Base-by-base conservation (phyloP, 2,113 vertebrate genomes). In the Rhynchopsitta pachyrhyncha region DNA sequence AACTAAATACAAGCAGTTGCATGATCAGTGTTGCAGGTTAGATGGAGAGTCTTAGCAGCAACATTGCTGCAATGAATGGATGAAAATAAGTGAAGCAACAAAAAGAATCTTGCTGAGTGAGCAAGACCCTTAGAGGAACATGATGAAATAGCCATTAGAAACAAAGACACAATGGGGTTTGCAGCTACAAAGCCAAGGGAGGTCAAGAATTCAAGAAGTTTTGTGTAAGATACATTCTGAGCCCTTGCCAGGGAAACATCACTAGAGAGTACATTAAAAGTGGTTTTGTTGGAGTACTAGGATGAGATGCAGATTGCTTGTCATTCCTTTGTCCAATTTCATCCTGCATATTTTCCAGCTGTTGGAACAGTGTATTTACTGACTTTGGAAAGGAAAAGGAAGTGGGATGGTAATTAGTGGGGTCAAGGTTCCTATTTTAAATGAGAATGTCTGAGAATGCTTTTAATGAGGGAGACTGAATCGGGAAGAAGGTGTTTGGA, bases 331-430 rank as follows among this genome's bases (percentile, higher is more conserved):
- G 28, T 63, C 70, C 59, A 31, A 15, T 71, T 90, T 84, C 46
- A 42, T 74, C 25, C 55, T 75, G 46, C 2, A 0, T 71, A 11
- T 84, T 73, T 92, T 86, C 83, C 62, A 84, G 55, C 33, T 84
- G 28, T 67, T 88, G 42, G 15, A 92, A 64, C 25, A 74, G 4
- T 19, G 4, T 82, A 49, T 37, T 53, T 80, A 68, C 39, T 78
- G 67, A 74, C 37, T 92, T 90, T 16, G 27, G 63, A 90, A 87
- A 70, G 70, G 60, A 93, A 89, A 74, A 59, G 71, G 50, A 94
- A 82, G 24, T 55, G 37, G 16, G 11, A 27, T 74, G 39, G 18
- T 69, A 82, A 78, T 92, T 71, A 81, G 31, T 71, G 35, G 31
- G 6, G 10, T 57, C 66, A 41, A 59, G 25, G 22, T 79, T 67